A percentile compares a stretch with the other conserved stretches of the same genome.
Conservation (phyloP, 1,140 invertebrate species). For the Drosophila teissieri region DNA sequence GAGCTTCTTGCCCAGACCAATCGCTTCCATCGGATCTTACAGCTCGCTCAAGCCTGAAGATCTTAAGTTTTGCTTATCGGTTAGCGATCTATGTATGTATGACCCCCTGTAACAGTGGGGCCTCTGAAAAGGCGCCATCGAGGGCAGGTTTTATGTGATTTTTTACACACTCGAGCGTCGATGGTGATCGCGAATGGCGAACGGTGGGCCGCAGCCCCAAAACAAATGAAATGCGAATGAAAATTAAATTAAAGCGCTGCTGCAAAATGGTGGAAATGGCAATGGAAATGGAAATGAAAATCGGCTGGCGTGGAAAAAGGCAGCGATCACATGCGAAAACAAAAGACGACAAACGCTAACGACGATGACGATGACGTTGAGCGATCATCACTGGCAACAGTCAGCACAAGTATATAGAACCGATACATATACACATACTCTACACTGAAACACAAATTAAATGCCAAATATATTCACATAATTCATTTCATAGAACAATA, state of each 20-base stretch:
- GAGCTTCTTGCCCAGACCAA: background rate
- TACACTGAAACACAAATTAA: background rate
- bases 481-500: no score
- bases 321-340: constrained; percentile 56
- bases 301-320: constrained; percentile 17
- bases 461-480: background rate
- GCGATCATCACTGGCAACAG: constrained; percentile 59
- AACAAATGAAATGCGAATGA: constrained; percentile 64
- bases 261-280: constrained; percentile 61
- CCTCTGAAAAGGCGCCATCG: constrained; percentile 75
- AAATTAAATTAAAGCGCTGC: constrained; percentile 74
- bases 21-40: constrained; percentile 1
- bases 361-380: constrained; percentile 59
- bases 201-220: constrained; percentile 27
- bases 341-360: constrained; percentile 48
- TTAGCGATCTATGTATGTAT: background rate
- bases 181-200: constrained; percentile 37
- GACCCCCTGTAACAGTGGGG: no score
- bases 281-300: constrained; percentile 44
- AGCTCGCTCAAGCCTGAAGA: constrained; percentile 24
- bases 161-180: constrained; percentile 66
- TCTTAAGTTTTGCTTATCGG: constrained; percentile 28
- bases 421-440: constrained; percentile 21
- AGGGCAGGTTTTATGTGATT: constrained; percentile 80
- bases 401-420: constrained; percentile 12